Conservation (phyloP, 2,797 vertebrate species). For the Tamandua tetradactyla region DNA sequence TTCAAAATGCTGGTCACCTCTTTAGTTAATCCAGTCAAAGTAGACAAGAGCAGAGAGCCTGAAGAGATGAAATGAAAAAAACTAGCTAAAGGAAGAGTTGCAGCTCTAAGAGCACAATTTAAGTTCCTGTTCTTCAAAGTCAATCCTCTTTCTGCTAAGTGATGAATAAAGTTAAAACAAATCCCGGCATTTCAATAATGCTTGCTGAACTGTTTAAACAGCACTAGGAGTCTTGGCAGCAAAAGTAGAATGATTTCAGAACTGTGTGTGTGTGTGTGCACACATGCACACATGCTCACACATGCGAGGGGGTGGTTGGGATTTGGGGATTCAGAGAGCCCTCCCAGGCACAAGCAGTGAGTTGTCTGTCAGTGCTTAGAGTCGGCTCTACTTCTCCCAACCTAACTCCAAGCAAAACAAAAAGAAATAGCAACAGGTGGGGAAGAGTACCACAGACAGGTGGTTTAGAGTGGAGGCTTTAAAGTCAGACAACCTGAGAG, state of each 20-base stretch:
- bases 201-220: background rate
- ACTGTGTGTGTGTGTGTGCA: background rate
- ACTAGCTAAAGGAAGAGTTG: background rate
- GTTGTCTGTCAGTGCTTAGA: background rate
- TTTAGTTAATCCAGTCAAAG: constrained; percentile 44
- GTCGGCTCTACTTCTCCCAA: background rate
- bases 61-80: constrained; percentile 17
- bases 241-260: constrained; percentile 7
- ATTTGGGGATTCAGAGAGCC: background rate
- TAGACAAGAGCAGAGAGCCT: constrained; percentile 26
- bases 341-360: background rate
- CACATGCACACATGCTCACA: no score
- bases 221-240: background rate
- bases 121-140: background rate
- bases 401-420: background rate
- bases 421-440: background rate
- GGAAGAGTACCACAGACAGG: background rate
- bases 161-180: constrained; percentile 16
- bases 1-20: constrained; percentile 47
- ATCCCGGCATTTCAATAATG: background rate
- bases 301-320: background rate
- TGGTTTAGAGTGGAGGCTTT: background rate
- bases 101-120: background rate
- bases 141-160: background rate
- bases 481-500: background rate